These are phyloP conservation scores for Drosophila sp. DNA, from an alignment of 1,140 invertebrate genomes.

Conservation along the genomic window DNA sequence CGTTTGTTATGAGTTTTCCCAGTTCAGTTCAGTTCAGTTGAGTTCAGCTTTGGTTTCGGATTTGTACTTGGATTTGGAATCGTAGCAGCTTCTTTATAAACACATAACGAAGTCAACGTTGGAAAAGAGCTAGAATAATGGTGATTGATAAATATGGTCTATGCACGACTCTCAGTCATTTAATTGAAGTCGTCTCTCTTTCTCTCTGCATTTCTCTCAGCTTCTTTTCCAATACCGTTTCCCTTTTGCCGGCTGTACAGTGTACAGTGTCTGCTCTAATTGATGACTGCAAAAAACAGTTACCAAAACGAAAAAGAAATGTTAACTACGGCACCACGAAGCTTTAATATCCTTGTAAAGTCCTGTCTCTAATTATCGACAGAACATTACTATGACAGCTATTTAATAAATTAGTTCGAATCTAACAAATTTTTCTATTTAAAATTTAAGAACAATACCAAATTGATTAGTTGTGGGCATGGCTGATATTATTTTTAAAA, in stretches of 20 bases:
- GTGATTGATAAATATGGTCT: slow-evolving; percentile 82
- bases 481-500: too few relatives aligned
- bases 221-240: not conserved
- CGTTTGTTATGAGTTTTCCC: slow-evolving; percentile 69
- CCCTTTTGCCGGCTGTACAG: too few relatives aligned
- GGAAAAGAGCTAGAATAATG: slow-evolving; percentile 78
- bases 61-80: not conserved
- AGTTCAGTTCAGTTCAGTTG: slow-evolving; percentile 14
- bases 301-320: not conserved
- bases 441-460: too few relatives aligned
- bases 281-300: slow-evolving; percentile 59
- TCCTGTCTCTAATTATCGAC: too few relatives aligned
- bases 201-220: not conserved
- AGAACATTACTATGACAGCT: too few relatives aligned
- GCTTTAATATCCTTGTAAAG: not conserved
- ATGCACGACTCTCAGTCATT: slow-evolving; percentile 70
- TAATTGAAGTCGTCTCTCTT: slow-evolving; percentile 63
- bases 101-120: slow-evolving; percentile 36
- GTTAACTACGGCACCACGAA: too few relatives aligned
- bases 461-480: too few relatives aligned
- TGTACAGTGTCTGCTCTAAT: slow-evolving; percentile 47
- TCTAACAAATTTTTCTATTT: too few relatives aligned
- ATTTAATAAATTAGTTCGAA: too few relatives aligned
- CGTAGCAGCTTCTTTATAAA: slow-evolving; percentile 43
- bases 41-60: slow-evolving; percentile 12